phyloP scores from a whole-genome alignment of 2,113 vertebrate genomes.

The Lepisosteus osseus region DNA sequence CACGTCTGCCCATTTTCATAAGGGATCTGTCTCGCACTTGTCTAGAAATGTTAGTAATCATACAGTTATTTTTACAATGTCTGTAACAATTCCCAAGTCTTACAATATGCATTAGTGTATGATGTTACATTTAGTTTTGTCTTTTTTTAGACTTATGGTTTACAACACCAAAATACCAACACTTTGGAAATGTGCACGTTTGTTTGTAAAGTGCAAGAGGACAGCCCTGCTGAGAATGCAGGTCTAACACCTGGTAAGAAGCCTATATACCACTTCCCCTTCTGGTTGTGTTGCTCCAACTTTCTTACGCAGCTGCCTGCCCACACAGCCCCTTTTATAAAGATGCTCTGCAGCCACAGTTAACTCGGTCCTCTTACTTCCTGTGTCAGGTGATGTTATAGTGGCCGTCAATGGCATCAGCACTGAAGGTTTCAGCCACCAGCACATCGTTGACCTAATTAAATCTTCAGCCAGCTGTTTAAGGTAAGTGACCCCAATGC shows the following conservation, averaged over 20 bases:
- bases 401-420: conserved; percentile 75
- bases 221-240: conserved; percentile 77
- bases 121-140: neutral
- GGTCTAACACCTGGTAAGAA: conserved; percentile 83
- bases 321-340: neutral
- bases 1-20: neutral
- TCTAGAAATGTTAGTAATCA: too few relatives aligned
- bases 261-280: neutral
- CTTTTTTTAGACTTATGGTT: conserved; percentile 69
- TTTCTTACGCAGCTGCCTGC: neutral
- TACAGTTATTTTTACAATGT: too few relatives aligned
- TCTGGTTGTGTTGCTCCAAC: neutral
- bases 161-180: conserved; percentile 58
- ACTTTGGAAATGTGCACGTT: conserved; percentile 74
- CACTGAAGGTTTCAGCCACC: conserved; percentile 75
- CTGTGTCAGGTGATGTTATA: conserved; percentile 78
- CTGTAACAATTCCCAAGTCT: too few relatives aligned
- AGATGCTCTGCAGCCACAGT: neutral
- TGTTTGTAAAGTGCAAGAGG: conserved; percentile 76
- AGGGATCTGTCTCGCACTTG: neutral
- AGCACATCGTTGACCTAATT: conserved; percentile 78
- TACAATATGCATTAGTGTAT: neutral
- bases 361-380: neutral
- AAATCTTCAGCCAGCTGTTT: conserved; percentile 77
- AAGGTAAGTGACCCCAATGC: conserved; percentile 65